Conservation (phyloP, 2,797 vertebrate genomes). For the Epinephelus coioides region DNA sequence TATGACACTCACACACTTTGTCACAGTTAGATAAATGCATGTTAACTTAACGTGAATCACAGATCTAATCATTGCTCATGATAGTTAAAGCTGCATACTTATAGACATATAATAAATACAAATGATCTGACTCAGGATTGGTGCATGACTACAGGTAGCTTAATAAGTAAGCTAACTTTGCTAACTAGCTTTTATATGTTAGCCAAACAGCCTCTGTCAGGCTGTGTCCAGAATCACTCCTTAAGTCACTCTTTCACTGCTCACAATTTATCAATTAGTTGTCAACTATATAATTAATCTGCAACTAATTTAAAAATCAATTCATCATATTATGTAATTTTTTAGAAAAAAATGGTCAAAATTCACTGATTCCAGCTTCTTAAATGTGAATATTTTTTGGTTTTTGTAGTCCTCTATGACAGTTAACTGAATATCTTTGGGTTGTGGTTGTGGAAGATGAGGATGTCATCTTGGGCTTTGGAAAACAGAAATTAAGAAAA, state of each 20-base stretch:
- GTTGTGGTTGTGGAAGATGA: no score
- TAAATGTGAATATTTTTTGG: no score
- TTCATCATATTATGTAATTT: no score
- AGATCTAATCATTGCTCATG: background rate
- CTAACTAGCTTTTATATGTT: background rate
- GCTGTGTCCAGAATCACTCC: background rate
- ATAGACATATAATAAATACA: background rate
- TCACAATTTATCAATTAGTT: no score
- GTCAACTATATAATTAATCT: no score
- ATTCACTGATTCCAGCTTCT: no score
- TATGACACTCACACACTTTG: background rate
- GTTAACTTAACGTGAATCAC: background rate
- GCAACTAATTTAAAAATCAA: no score
- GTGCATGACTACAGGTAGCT: background rate
- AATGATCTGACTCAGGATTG: background rate
- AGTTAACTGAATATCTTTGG: no score
- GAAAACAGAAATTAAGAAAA: no score
- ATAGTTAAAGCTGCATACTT: background rate
- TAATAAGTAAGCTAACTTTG: background rate
- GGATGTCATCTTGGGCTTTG: no score
- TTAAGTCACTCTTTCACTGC: background rate
- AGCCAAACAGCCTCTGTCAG: background rate
- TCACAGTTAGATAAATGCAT: conserved; percentile 1
- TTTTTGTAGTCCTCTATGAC: no score
- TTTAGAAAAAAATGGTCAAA: no score